Base-by-base conservation (phyloP, 2,797 vertebrate species). In the Dendrocincla fuliginosa region DNA sequence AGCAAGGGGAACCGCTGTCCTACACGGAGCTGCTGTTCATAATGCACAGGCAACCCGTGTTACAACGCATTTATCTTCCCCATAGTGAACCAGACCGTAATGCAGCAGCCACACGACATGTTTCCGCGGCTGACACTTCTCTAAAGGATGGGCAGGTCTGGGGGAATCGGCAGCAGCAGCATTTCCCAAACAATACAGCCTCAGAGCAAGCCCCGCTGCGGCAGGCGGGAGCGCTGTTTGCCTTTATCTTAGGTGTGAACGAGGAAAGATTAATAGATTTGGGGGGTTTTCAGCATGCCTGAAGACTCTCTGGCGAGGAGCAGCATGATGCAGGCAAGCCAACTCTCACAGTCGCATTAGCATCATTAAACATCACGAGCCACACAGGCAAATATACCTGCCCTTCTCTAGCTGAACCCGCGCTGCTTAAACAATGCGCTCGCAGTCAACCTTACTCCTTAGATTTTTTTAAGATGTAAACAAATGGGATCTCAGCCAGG, bases 401-500 rank as follows among this genome's bases (percentile, higher is more conserved):
- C 91, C 84, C 90, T 95, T 33, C 33, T 10, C 55, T 33, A 19
- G 46, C 85, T 75, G 78, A 96, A 93, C 82, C 82, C 27, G 7
- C 78, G 9, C 73, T 24, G 76, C 60, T 94, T 37, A 10, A 56
- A 77, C 68, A 81, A 53, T 10, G 82, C 16, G 4, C 73, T 94
- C 42, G 1, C 82, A 75, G 92, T 83, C 90, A 39, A 39, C 73
- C 91, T 76, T 2, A 6, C 92, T 77, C 84, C 60, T 65, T 88
- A 32, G 23, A 59, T 56, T 94, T 56, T 93, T 90, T 69, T 30
- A 63, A 63, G 59, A 89, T 87, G 63, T 74, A 95, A 97, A 96
- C 93, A 94, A 93, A 96, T 73, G 84, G 84, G 91, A 94, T 84
- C 87, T 78, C 63, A 91, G 91, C 74, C 93, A 97, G 86, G 42